Conservation (phyloP, 2,797 vertebrate genomes). For the Anguilla anguilla region DNA sequence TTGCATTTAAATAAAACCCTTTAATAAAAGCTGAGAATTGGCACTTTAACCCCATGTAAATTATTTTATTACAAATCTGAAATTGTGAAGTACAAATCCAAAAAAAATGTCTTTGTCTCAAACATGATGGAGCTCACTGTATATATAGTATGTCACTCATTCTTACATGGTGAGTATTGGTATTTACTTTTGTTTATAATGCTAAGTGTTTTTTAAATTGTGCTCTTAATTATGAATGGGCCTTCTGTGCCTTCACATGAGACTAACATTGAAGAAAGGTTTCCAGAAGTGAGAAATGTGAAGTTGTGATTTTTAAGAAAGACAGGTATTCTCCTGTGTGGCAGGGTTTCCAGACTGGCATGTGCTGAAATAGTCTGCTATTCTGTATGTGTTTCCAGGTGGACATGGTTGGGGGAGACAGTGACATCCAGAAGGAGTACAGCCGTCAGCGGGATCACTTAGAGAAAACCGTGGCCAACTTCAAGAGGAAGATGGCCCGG, state of each 20-base stretch:
- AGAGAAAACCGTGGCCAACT: slow-evolving; percentile 76
- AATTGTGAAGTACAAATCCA: too few relatives aligned
- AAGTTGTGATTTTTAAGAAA: not conserved
- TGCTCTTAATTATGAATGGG: not conserved
- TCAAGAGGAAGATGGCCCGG: slow-evolving; percentile 77
- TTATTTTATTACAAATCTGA: too few relatives aligned
- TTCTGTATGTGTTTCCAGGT: slow-evolving; percentile 63
- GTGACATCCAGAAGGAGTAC: slow-evolving; percentile 74
- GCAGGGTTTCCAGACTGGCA: not conserved
- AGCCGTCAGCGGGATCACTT: slow-evolving; percentile 75
- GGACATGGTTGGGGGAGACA: slow-evolving; percentile 69
- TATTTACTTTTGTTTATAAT: too few relatives aligned
- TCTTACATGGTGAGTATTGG: too few relatives aligned
- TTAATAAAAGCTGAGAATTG: too few relatives aligned
- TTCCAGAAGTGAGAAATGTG: too few relatives aligned
- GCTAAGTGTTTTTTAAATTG: not conserved
- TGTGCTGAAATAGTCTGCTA: not conserved
- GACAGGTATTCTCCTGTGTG: not conserved
- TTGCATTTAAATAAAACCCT: not conserved
- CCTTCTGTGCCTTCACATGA: not conserved
- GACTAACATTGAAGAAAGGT: too few relatives aligned
- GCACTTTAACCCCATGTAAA: too few relatives aligned
- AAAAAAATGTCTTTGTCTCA: too few relatives aligned
- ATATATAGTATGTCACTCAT: not conserved
- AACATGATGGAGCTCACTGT: too few relatives aligned